Evolutionary conservation across 2,797 vertebrate genomes (phyloP), one percentile per base, ranked within the genome.

Genomic region (Chaunax sp.): DNA sequence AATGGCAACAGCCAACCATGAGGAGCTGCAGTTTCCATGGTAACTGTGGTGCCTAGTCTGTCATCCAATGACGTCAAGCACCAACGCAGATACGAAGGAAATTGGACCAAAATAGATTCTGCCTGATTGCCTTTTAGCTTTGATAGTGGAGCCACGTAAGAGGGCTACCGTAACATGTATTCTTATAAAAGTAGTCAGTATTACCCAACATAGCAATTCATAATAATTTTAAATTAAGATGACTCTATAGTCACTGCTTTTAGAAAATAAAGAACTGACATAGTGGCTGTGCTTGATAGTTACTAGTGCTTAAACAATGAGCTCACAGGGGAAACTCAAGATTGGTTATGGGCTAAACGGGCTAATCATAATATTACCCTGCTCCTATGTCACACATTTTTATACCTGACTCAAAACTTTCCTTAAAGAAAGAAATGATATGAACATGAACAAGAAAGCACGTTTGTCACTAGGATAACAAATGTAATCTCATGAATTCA

Each of bases 1-100:
- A 57, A 63, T 55, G 73, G 62, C 56, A 76, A 67, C 78, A 69
- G 46, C 67, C 64, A 72, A 79, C 76, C 72, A 3, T 62, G 85
- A 86, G 72, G 84, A 87, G 82, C 83, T 35, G 40, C 89, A 69
- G 93, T 95, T 95, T 89, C 94, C 90, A 93, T 94, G 91, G 92
- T 75, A 91, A 93, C 90, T 43, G 33, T 28, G 64, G 75, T 75
- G 76, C 82, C 84, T 81, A 38, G 59, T 83, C 87, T 77, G 81
- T 90, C 89, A 85, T 88, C 82, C 84, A 84, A 69, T 94, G 93
- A 94, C 90, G 90, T 90, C 90, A 92, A 90, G 82, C 76, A 65
- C 85, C 66, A n/a, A 92, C 88, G 87, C 85, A 93, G 70, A 92
- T 84, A 72, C 44, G 43, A 61, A 84, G 70, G 77, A 88, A 90